These are phyloP conservation scores for Polydesmus complanatus DNA, from an alignment of 2,888 invertebrate species.

Conservation along the genomic window DNA sequence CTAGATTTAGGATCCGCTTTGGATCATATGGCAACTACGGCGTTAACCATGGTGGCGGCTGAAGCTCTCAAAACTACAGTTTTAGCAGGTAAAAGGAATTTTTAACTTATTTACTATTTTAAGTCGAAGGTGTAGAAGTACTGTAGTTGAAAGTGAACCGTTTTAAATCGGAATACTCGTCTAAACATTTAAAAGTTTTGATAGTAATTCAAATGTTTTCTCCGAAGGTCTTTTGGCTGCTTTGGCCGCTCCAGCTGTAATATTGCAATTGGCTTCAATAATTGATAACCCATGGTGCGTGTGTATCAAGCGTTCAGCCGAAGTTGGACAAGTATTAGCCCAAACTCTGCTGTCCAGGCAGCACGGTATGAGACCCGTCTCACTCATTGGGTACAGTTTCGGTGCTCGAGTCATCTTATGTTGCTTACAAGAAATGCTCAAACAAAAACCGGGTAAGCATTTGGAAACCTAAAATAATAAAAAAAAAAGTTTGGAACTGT, in stretches of 20 bases:
- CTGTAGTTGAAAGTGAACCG: too few species aligned
- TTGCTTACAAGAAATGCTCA: slow-evolving; percentile 41
- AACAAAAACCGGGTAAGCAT: background rate
- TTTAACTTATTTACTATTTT: too few species aligned
- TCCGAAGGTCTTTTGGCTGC: slow-evolving; percentile 44
- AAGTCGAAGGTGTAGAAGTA: too few species aligned
- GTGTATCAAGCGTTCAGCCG: slow-evolving; percentile 43
- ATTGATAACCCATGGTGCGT: slow-evolving; percentile 55
- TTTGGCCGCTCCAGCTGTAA: slow-evolving; percentile 48
- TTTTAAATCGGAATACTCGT: background rate
- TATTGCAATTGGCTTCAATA: slow-evolving; percentile 42
- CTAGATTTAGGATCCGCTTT: slow-evolving; percentile 45
- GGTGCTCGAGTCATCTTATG: slow-evolving; percentile 54
- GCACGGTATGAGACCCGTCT: slow-evolving; percentile 49
- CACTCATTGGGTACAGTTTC: slow-evolving; percentile 48
- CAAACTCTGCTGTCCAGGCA: slow-evolving; percentile 45
- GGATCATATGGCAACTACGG: slow-evolving; percentile 44
- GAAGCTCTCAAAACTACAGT: slow-evolving; percentile 50
- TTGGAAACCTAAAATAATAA: too few species aligned
- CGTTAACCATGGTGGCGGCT: slow-evolving; percentile 44
- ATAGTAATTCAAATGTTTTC: too few species aligned
- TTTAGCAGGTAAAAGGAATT: slow-evolving; percentile 39
- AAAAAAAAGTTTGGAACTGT: too few species aligned
- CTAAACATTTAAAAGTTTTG: background rate
- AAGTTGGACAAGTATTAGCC: slow-evolving; percentile 48